Conservation (phyloP, 1,140 invertebrate genomes). For the Zaprionus tsacasi region DNA sequence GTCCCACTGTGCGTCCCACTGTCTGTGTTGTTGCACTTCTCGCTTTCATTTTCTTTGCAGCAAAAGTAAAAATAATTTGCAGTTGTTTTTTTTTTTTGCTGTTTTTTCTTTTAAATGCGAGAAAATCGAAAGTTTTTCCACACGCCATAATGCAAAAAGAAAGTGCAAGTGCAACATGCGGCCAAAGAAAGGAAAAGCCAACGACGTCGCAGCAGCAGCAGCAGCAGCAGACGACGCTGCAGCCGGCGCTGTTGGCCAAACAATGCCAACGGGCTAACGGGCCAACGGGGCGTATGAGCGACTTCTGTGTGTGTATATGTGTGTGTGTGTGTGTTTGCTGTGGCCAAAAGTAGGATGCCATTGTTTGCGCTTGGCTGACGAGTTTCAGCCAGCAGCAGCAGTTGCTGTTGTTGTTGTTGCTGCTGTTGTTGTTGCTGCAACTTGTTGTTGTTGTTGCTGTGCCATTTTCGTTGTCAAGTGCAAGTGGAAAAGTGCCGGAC, state of each 20-base stretch:
- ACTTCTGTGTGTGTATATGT: slow-evolving; percentile 39
- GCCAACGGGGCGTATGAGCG: slow-evolving; percentile 79
- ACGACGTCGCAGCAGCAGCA: slow-evolving; percentile 2
- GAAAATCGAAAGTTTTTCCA: slow-evolving; percentile 84
- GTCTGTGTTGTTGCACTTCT: slow-evolving; percentile 70
- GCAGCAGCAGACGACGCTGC: background rate
- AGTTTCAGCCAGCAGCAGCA: slow-evolving; percentile 38
- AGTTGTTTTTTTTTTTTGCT: slow-evolving; percentile 38
- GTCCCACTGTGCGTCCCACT: background rate
- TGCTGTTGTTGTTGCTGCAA: slow-evolving; percentile 39
- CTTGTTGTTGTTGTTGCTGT: slow-evolving; percentile 44
- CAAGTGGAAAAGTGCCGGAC: slow-evolving; percentile 68
- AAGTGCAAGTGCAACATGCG: slow-evolving; percentile 83
- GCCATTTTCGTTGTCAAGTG: slow-evolving; percentile 80
- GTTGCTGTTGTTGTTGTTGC: slow-evolving; percentile 57
- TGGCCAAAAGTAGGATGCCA: slow-evolving; percentile 81
- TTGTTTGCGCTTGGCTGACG: slow-evolving; percentile 64
- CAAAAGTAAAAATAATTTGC: slow-evolving; percentile 65
- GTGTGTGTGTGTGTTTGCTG: slow-evolving; percentile 53
- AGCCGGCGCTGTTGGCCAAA: slow-evolving; percentile 20
- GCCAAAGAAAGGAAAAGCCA: slow-evolving; percentile 57
- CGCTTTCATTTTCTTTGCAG: slow-evolving; percentile 79
- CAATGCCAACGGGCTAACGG: slow-evolving; percentile 75
- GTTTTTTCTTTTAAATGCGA: slow-evolving; percentile 56
- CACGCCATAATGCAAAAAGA: slow-evolving; percentile 84